A percentile compares a stretch with the other conserved stretches of the same genome.
phyloP scores from a whole-genome alignment of 2,113 vertebrate genomes.

The Mesoclemmys tuberculata region DNA sequence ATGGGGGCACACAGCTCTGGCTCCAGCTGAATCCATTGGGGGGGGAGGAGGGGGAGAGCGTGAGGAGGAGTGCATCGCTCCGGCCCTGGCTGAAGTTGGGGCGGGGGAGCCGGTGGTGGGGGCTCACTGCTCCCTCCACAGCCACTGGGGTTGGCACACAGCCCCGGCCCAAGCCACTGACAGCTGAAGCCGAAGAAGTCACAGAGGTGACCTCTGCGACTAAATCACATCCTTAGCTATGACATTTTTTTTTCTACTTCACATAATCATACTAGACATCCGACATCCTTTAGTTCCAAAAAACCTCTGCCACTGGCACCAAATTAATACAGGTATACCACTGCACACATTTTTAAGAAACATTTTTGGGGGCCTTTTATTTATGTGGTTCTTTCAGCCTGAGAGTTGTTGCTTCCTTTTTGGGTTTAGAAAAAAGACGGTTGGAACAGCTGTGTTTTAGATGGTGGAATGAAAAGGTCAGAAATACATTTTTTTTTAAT shows the following conservation, averaged over 20 bases:
- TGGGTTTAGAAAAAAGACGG: not conserved
- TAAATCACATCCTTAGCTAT: too few species aligned
- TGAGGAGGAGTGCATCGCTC: too few species aligned
- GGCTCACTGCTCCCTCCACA: too few species aligned
- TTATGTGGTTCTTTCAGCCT: not conserved
- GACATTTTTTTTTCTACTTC: not conserved
- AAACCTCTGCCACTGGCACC: not conserved
- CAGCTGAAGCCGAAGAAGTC: too few species aligned
- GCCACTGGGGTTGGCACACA: too few species aligned
- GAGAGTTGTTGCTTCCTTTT: not conserved
- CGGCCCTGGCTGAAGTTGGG: too few species aligned
- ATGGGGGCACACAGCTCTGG: too few species aligned
- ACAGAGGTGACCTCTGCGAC: too few species aligned
- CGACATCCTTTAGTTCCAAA: not conserved
- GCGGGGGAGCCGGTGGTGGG: too few species aligned
- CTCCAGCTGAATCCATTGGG: too few species aligned
- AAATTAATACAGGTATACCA: not conserved
- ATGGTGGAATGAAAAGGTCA: not conserved
- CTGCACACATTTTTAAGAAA: not conserved
- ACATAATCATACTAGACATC: not conserved
- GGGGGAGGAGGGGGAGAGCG: too few species aligned
- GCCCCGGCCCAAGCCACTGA: too few species aligned
- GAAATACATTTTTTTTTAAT: not conserved
- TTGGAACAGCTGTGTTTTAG: not conserved
- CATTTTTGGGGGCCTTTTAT: not conserved